Base-by-base conservation (phyloP, 2,797 vertebrate genomes). In the Pterois miles region DNA sequence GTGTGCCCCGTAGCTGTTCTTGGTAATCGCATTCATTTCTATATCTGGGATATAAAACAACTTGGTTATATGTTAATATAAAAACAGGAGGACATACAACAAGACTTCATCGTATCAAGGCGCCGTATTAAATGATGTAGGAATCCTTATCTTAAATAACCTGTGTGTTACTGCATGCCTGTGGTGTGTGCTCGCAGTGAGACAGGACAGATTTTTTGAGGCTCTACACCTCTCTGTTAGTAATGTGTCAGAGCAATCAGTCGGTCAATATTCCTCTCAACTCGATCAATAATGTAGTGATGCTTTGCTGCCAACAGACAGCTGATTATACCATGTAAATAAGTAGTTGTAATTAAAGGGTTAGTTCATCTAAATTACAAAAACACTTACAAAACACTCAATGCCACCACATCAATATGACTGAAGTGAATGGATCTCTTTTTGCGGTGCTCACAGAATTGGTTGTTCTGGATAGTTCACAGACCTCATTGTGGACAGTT, bases 11-110 rank as follows among this genome's bases (percentile, higher is more conserved):
- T 1, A 98, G 95, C 77, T 94, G 94, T 74, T 97, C 95, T 74
- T 99, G 97, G 89, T 96, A 96, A 50, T 98, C 97, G 87, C 97
- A 97, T 91, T 99, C 98, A 36, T 97, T 97, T 94, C 92, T 96
- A 62, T 98, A 99, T 90, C 98, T 99, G 92, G 65, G 91, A 74
- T 56, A 87, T 16, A 86, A 84, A 87, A 86, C 16, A 76, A 53
- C 7, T 64, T 27, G 20, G 58, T 80, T 38, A 86, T 56, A 43
- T 54, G 46, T 69, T 48, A 8, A 60, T n/a, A 58, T 6, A 31
- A 53, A 38, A 75, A 4, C 22, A 65, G 22, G 20, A 46, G 13
- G 18, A 46, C 34, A 27, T 63, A 36, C 2, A 40, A 12, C 1
- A 0, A 14, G 4, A 29, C 3, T 16, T 27, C 12, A 10, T 33